These are phyloP conservation scores for Actias luna DNA, from an alignment of 2,888 invertebrate species.

Conservation along the genomic window DNA sequence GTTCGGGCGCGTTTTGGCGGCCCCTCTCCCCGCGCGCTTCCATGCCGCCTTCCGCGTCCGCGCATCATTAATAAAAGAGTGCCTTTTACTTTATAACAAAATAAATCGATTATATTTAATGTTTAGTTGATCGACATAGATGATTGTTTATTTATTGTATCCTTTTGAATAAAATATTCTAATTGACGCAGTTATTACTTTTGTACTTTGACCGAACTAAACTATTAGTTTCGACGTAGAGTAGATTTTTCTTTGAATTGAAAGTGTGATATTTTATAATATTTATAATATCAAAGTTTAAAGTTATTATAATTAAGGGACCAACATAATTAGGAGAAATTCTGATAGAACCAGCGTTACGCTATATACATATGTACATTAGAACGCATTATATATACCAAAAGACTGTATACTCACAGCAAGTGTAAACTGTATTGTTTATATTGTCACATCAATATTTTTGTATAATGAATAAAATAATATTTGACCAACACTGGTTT, in stretches of 20 bases:
- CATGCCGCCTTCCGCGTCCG: slow-evolving; percentile 51
- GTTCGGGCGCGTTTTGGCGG: slow-evolving; percentile 41
- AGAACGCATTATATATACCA: slow-evolving; percentile 40
- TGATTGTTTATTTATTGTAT: slow-evolving; percentile 80
- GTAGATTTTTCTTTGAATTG: slow-evolving; percentile 78
- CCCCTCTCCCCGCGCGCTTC: slow-evolving; percentile 53
- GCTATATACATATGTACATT: slow-evolving; percentile 54
- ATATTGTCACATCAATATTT: slow-evolving; percentile 61
- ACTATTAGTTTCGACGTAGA: slow-evolving; percentile 76
- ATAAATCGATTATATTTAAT: slow-evolving; percentile 79
- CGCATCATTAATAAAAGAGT: slow-evolving; percentile 53
- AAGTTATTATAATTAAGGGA: slow-evolving; percentile 80
- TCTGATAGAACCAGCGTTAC: slow-evolving; percentile 62
- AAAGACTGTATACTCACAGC: slow-evolving; percentile 67
- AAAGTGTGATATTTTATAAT: slow-evolving; percentile 82
- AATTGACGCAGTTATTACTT: slow-evolving; percentile 79
- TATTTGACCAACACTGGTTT: slow-evolving; percentile 62
- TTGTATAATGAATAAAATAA: slow-evolving; percentile 63
- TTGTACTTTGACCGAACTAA: slow-evolving; percentile 79
- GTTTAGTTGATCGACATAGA: slow-evolving; percentile 79
- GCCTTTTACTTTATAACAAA: slow-evolving; percentile 76
- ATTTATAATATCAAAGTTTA: slow-evolving; percentile 80
- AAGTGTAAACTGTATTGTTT: slow-evolving; percentile 56
- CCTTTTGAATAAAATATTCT: slow-evolving; percentile 76
- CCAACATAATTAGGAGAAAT: slow-evolving; percentile 81